Base-by-base conservation (phyloP, 2,888 invertebrate species). In the Zaprionus obscuricornis region DNA sequence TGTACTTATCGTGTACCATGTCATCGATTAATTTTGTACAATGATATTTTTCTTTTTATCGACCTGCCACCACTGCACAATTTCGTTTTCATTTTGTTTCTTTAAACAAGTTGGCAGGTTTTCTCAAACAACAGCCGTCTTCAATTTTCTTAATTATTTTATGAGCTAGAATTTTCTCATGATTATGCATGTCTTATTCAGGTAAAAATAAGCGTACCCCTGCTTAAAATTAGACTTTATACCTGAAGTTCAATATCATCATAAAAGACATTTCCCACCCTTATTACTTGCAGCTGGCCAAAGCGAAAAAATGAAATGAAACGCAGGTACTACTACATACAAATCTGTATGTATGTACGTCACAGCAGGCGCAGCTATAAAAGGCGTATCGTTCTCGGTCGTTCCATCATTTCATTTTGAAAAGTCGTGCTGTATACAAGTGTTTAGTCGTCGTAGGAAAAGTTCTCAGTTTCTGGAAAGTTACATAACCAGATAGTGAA, bases 401-500 rank as follows among this genome's bases (percentile, higher is more conserved):
- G 14, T 43, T 58, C 29, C 54, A 33, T 26, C 60, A 69, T 65
- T 69, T 49, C 7, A 18, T 3, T n/a, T 29, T 37, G 39, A 39
- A 43, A 57, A 66, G 50, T 77, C 17, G 51, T 54, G 55, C 59
- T 13, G 64, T 8, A 2, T 10, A 24, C 63, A 51, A 20, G 50
- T 63, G 37, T 29, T 31, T 0, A 51, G 4, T 7, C 24, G 16
- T 11, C 14, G 1, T n/a, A 27, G n/a, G n/a, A n/a, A n/a, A 43
- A 56, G 56, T 54, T 51, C 31, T 52, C 14, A 4, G 47, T 55
- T 13, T 33, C 50, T 64, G 58, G 65, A 36, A 65, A 55, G 51
- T 68, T 59, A 47, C 14, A 60, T 60, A 66, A 66, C 55, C 58
- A 58, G 47, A 47, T 26, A 43, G 68, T 66, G 65, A 40, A 36